Evolutionary conservation across 1,140 invertebrate genomes (phyloP), one percentile per base, ranked within the genome.

Genomic region (Acromyrmex echinatior): DNA sequence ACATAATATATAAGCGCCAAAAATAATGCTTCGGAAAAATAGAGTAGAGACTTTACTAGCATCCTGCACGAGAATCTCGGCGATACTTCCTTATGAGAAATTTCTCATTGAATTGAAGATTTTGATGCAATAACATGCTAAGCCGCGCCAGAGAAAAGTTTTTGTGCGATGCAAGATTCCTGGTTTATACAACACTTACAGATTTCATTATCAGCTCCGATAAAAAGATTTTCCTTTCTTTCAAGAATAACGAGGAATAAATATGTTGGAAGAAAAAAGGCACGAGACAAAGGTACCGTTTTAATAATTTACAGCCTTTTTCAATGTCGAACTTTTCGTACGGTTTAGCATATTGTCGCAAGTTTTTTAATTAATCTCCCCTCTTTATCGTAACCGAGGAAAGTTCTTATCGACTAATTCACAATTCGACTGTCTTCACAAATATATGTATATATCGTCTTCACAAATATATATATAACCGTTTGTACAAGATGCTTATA

Each of bases 361-460:
- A 81, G 10, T 4, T 28, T 81, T n/a, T 58, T 39, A 68, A 49
- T 71, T 58, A 58, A 51, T 70, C 31, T 35, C 16, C 62, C n/a
- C n/a, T 63, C n/a, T 53, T 14, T 5, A 66, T 18, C 12, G 18
- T 6, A 66, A 6, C 73, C 6, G 49, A 56, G 51, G 25, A 60
- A 45, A 31, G 6, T 45, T 25, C 18, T 81, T 56, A 21, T 28
- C 49, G 49, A 56, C n/a, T 78, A 45, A 74, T 74, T n/a, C n/a
- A n/a, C n/a, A n/a, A n/a, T n/a, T n/a, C n/a, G n/a, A n/a, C n/a
- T 31, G 28, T 73, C 28, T 56, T 58, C 53, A 76, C 73, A 78
- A 77, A 78, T 78, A 78, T 78, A 78, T 74, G 25, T 45, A 45
- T 77, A 45, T 77, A n/a, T 60, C 31, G 35, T 60, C 35, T 39